Conservation (phyloP, 2,888 invertebrate species). For the Drosophila mayaguana region DNA sequence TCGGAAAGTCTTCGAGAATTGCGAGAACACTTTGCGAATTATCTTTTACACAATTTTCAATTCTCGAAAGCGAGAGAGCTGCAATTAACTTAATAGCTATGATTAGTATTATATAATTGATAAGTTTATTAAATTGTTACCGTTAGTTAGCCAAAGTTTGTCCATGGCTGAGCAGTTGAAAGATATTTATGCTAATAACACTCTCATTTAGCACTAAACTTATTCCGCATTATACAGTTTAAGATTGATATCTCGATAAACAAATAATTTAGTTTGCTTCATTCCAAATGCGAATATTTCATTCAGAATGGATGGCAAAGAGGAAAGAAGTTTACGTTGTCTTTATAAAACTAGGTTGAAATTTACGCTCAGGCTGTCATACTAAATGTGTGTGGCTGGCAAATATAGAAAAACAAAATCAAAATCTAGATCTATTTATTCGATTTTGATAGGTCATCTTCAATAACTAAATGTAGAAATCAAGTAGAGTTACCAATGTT, state of each 20-base stretch:
- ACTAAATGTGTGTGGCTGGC: background rate
- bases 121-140: constrained; percentile 2
- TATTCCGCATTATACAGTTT: constrained; percentile 1
- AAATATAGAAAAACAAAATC: background rate
- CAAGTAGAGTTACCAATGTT: background rate
- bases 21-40: constrained; percentile 17
- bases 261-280: background rate
- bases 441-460: background rate
- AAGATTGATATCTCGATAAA: background rate
- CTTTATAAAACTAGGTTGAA: background rate
- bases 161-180: too few species aligned
- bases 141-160: background rate
- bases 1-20: background rate
- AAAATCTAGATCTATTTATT: background rate
- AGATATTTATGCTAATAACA: constrained; percentile 6
- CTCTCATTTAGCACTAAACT: background rate
- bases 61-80: constrained; percentile 9
- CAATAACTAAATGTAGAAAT: background rate
- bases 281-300: constrained; percentile 5
- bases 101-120: constrained; percentile 18
- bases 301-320: constrained; percentile 6
- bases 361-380: background rate
- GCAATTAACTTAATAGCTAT: constrained; percentile 18
- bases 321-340: background rate
- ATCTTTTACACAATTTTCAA: constrained; percentile 20